Evolutionary conservation across 1,140 invertebrate genomes (phyloP), one percentile per base, ranked within the genome.

Genomic region (Zaprionus vittiger): DNA sequence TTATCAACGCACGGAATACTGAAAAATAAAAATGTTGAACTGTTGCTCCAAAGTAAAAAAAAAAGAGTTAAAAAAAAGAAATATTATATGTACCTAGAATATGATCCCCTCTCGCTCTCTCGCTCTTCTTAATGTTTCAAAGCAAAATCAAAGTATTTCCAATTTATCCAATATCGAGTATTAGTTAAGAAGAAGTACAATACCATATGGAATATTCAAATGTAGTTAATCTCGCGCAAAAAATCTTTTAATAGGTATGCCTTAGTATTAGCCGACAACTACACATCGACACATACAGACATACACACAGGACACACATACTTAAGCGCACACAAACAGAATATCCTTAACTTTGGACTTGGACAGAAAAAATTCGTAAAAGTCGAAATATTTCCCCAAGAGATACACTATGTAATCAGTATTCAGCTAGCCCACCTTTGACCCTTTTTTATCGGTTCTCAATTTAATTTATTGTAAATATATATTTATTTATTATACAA

Each of bases 231-330:
- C 75, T 87, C 79, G 85, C 85, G 82, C 85, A 90, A 90, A 90
- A 91, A 91, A 91, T 91, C 90, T 91, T 91, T 91, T 74, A 83
- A 81, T 91, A 87, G 90, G 90, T 91, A 91, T 91, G 90, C 83
- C 82, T 76, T 77, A 81, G 68, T 70, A 49, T 80, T 57, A 70
- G 47, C 64, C 60, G 61, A 68, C 6, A 17, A 17, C n/a, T 38
- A 15, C 47, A 68, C 60, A 68, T 64, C 54, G 24, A 72, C 31
- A 79, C 60, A 75, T 52, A 67, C 62, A 79, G 5, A 22, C 26
- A 70, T 20, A 77, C 37, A 60, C 38, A 80, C 55, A 60, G 61
- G 26, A 77, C 31, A 54, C 56, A 37, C 41, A 63, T 20, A 62
- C 31, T 55, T 5, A 73, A 11, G 12, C 22, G 71, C 31, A 47